Evolutionary conservation across 2,888 invertebrate species (phyloP).

Genomic region (Caenorhabditis sp.): DNA sequence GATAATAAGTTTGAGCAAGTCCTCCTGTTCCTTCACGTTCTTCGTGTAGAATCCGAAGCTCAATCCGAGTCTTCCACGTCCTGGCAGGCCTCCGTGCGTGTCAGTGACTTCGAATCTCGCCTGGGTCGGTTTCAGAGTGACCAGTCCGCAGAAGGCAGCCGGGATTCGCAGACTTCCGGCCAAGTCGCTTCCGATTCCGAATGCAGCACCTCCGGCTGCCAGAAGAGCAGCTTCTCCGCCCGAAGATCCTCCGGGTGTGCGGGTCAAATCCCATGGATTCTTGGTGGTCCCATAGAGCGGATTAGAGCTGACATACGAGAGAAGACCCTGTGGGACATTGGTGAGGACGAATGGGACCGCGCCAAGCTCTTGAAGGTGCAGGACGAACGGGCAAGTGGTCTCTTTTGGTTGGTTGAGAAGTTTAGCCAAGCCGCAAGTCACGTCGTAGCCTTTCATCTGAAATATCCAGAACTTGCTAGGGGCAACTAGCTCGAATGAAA

Average conservation of each 20-base stretch:
- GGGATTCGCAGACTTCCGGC: conserved; percentile 81
- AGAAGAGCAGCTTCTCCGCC: conserved; percentile 81
- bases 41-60: conserved; percentile 75
- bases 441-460: conserved; percentile 77
- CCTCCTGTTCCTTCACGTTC: conserved; percentile 71
- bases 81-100: conserved; percentile 71
- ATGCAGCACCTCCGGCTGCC: conserved; percentile 80
- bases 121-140: conserved; percentile 80
- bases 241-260: conserved; percentile 80
- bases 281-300: conserved; percentile 80
- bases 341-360: conserved; percentile 80
- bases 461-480: no score
- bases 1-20: conserved; percentile 54
- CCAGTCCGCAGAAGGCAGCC: conserved; percentile 80
- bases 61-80: conserved; percentile 67
- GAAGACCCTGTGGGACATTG: conserved; percentile 77
- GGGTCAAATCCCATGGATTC: conserved; percentile 79
- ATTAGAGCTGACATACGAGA: conserved; percentile 78
- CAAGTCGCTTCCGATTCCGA: conserved; percentile 81
- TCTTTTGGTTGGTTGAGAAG: conserved; percentile 65
- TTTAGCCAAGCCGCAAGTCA: conserved; percentile 78
- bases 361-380: conserved; percentile 73
- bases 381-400: neutral
- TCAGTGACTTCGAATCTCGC: conserved; percentile 60
- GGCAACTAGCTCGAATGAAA: neutral